These are phyloP conservation scores for Melierax canorus DNA, from an alignment of 2,113 vertebrate species.

Conservation along the genomic window DNA sequence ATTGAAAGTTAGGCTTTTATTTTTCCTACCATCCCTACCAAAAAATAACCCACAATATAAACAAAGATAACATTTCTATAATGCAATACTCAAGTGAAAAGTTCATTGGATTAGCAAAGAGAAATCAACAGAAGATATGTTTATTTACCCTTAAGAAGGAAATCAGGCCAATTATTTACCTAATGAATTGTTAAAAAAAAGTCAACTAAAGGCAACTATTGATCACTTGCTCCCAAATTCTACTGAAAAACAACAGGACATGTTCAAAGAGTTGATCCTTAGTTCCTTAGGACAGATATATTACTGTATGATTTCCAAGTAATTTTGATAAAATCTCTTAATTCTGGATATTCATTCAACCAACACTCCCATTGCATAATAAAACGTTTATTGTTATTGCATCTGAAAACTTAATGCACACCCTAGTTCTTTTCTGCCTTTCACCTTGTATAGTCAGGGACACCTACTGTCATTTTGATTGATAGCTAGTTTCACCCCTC, in stretches of 20 bases:
- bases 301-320: background rate
- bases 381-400: background rate
- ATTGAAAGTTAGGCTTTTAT: rapidly evolving
- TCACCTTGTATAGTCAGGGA: background rate
- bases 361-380: background rate
- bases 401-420: background rate
- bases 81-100: background rate
- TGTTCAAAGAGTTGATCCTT: background rate
- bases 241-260: rapidly evolving
- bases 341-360: background rate
- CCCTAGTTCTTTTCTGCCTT: background rate
- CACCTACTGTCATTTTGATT: background rate
- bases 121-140: background rate
- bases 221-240: background rate
- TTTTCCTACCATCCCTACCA: background rate
- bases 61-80: background rate
- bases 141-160: background rate
- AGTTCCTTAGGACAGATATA: background rate
- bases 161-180: background rate
- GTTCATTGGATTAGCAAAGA: background rate
- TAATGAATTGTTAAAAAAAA: background rate
- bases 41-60: background rate
- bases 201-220: background rate
- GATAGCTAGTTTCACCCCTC: background rate
- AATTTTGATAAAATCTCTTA: background rate